Conservation (phyloP, 2,113 vertebrate species). For the Mustela nigripes region DNA sequence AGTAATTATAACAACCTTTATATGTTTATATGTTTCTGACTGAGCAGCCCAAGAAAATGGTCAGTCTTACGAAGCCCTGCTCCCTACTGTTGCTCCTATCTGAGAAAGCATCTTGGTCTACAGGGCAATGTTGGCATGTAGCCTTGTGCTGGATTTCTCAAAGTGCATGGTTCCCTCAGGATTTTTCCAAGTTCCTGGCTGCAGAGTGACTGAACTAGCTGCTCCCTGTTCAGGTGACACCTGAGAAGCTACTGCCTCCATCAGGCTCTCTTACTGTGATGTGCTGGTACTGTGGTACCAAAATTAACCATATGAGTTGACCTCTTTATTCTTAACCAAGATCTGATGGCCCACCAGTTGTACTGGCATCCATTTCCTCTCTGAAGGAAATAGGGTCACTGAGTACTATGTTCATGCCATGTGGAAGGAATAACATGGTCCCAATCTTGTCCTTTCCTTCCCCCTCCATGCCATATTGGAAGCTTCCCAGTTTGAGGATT, state of each 20-base stretch:
- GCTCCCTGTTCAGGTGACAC: neutral
- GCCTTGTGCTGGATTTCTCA: neutral
- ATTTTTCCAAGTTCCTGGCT: neutral
- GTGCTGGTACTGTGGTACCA: neutral
- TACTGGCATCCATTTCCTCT: neutral
- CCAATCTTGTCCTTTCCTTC: neutral
- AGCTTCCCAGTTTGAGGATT: neutral
- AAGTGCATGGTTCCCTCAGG: neutral
- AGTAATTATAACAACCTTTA: neutral
- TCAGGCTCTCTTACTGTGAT: neutral
- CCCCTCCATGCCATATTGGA: neutral
- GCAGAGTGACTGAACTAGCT: neutral
- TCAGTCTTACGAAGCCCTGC: neutral
- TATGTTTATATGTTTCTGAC: neutral
- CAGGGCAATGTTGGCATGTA: fast-evolving
- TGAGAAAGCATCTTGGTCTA: neutral
- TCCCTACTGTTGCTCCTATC: neutral
- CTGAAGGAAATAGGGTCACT: neutral
- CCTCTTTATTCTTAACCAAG: neutral
- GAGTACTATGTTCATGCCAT: neutral
- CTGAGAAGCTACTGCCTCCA: neutral
- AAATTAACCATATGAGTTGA: neutral
- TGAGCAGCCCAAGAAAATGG: neutral
- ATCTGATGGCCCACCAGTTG: neutral
- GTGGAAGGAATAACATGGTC: too few species aligned